These are phyloP conservation scores for Amazona vittata DNA, from an alignment of 2,113 vertebrate genomes.

Conservation along the genomic window DNA sequence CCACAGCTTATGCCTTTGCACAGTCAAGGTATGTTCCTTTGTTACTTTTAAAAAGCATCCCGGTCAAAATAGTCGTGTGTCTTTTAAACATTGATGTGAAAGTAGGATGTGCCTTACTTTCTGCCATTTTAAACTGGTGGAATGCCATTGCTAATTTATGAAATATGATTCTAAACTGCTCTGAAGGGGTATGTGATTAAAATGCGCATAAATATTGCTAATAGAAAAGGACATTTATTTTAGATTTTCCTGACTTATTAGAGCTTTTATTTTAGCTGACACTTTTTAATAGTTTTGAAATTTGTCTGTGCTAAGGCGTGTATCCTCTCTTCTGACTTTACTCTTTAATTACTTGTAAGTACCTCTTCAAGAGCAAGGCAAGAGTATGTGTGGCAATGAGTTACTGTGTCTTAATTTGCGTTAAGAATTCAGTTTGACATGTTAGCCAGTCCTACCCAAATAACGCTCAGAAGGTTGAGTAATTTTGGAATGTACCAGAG, in stretches of 20 bases:
- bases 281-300: neutral
- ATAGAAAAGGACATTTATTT: neutral
- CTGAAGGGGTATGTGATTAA: neutral
- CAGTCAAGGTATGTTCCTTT: slow-evolving; percentile 75
- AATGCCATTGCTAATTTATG: neutral
- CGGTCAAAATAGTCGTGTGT: neutral
- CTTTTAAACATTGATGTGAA: neutral
- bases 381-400: neutral
- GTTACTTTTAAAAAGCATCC: neutral
- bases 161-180: neutral
- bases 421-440: neutral
- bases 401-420: neutral
- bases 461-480: neutral
- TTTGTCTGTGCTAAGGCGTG: neutral
- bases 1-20: slow-evolving; percentile 81
- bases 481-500: neutral
- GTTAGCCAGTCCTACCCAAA: neutral
- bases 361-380: neutral
- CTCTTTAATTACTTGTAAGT: neutral
- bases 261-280: neutral
- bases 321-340: neutral
- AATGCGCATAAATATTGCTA: neutral
- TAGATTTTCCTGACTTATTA: neutral
- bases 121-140: neutral
- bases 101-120: neutral